phyloP scores from a whole-genome alignment of 2,113 vertebrate genomes.

The Megaptera novaeangliae region DNA sequence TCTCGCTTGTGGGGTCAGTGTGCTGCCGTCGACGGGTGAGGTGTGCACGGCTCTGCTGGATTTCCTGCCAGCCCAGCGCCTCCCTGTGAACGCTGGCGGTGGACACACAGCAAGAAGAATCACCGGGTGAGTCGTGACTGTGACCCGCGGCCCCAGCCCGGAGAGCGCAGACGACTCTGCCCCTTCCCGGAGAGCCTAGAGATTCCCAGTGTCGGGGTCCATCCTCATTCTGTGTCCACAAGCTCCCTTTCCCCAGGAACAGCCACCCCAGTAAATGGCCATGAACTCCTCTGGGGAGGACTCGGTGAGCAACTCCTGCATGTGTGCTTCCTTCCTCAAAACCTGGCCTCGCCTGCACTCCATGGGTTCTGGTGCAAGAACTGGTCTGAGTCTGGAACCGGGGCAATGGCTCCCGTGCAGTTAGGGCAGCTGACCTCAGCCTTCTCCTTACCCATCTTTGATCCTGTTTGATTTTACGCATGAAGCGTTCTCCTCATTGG shows the following conservation, averaged over 20 bases:
- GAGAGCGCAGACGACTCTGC: not conserved
- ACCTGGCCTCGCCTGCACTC: not conserved
- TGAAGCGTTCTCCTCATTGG: not conserved
- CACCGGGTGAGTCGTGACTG: rapidly evolving
- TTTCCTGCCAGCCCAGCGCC: not conserved
- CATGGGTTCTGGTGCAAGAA: not conserved
- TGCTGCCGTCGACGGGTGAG: too few species aligned
- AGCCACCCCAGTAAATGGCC: not conserved
- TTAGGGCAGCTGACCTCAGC: not conserved
- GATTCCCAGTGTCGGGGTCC: not conserved
- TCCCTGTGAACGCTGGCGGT: rapidly evolving
- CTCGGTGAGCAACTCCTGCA: not conserved
- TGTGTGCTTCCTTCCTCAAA: not conserved
- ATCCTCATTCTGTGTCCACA: too few species aligned
- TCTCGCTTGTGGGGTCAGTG: rapidly evolving
- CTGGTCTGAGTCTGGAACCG: not conserved
- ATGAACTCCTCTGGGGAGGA: not conserved
- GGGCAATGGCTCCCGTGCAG: not conserved
- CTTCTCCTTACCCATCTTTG: not conserved
- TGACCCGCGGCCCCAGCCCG: rapidly evolving
- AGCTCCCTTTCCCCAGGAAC: too few species aligned
- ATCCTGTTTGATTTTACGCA: not conserved
- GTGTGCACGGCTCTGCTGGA: too few species aligned
- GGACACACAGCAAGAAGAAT: not conserved
- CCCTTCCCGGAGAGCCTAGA: not conserved